Evolutionary conservation across 2,888 invertebrate genomes (phyloP), one percentile per base, ranked within the genome.

Genomic region (Caprella mutica): DNA sequence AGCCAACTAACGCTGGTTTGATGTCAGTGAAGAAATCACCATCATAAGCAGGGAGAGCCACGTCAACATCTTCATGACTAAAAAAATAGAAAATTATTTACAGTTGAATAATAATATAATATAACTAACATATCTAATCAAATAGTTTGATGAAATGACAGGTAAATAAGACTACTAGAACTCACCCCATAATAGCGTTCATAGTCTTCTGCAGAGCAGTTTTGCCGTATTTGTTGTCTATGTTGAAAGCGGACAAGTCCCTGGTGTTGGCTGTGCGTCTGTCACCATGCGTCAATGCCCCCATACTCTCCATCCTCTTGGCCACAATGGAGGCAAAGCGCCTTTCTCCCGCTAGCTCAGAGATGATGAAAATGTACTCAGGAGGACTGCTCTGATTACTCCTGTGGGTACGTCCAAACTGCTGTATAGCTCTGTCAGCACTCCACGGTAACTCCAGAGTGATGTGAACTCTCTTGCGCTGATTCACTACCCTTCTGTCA

Each of bases 361-460:
- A 98, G 70, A 99, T 98, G 66, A 98, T 80, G 77, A 99, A 98
- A 65, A 97, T 85, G 74, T 98, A 99, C 72, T 98, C 97, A 1
- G 98, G 98, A 0, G 97, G 96, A 74, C 90, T 94, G 33, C 96
- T 94, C 74, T 99, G 97, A 76, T 96, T 96, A 21, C 91, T 92
- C 44, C 94, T 82, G 77, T 96, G 94, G 6, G 94, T 94, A 60
- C 94, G 84, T 58, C 87, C 98, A 74, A 98, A 99, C 74, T 99
- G 98, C 70, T 98, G 98, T 68, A 98, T 88, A 26, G 98, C 98
- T 69, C 97, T 79, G 75, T 99, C 98, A 12, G 98, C 98, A 62
- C 93, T 93, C 98, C 98, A 99, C 0, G 98, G 98, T 69, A 98
- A 74, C 73, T 98, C 98, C 50, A 98, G 73, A 0, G 98, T 98